Evolutionary conservation across 92 coral and sea anemone species (phyloP), one percentile per base, ranked within the genome.

Genomic region (Zoanthus sociatus): DNA sequence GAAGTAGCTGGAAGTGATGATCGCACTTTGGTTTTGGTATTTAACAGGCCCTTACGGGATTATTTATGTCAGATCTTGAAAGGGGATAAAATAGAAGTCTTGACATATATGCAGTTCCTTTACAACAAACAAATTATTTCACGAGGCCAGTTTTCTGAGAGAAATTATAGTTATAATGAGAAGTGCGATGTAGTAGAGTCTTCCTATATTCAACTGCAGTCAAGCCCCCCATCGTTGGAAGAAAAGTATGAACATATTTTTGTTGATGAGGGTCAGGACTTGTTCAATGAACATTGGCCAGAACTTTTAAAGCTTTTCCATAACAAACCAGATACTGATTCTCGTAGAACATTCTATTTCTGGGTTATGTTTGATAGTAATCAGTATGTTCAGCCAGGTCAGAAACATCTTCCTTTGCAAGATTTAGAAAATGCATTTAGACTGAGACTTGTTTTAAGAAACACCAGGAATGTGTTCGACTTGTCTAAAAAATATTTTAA

Each of bases 361-460:
- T 90, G 93, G 93, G 93, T 90, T 0, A 66, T 87, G 78, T 90
- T 21, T 12, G 92, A 90, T 42, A 46, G 74, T 31, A 90, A 90
- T 15, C 92, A 90, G 20, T 31, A 86, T 45, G 82, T 83, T 13
- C 82, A 79, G 47, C 33, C 78, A 9, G 55, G 50, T 0, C 47
- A 3, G 31, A 16, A 79, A 21, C 33, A 68, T 13, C 33, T 16
- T 47, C 79, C 42, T 2, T 42, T 15, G 5, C 2, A 47, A 7
- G n/a, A 20, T 31, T 64, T 84, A 3, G 60, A 44, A 15, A 18
- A 45, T 8, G 64, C 89, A 14, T 1, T 74, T 15, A 51, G 17
- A 63, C 83, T 91, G 30, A 71, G 71, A 0, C 16, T 7, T 0
- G 91, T 91, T 13, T 64, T 88, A 45, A 51, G 94, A 14, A 91